These are phyloP conservation scores for Siniperca obscura DNA, from an alignment of 2,797 vertebrate species.

Conservation along the genomic window DNA sequence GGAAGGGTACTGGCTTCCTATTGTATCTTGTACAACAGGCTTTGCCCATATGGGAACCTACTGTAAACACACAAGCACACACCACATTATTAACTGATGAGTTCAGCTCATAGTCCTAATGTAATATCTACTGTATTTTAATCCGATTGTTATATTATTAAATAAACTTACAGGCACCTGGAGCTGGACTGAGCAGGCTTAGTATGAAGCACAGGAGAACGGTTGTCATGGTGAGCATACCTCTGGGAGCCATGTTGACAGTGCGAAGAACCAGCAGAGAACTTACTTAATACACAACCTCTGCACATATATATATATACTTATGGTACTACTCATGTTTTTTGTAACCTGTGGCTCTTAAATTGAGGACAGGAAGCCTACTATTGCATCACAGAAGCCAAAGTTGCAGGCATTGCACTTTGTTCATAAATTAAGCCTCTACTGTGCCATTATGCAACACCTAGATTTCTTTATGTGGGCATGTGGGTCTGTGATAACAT, in stretches of 20 bases:
- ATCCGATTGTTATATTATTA: slow-evolving; percentile 10
- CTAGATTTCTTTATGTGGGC: slow-evolving; percentile 31
- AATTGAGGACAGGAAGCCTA: slow-evolving; percentile 79
- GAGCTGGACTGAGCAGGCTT: slow-evolving; percentile 49
- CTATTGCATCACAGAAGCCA: slow-evolving; percentile 45
- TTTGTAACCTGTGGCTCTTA: slow-evolving; percentile 45
- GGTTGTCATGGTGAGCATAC: slow-evolving; percentile 38
- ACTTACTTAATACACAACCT: neutral
- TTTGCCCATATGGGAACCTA: slow-evolving; percentile 47
- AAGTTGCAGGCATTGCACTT: slow-evolving; percentile 50
- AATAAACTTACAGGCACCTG: slow-evolving; percentile 73
- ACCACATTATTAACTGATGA: neutral
- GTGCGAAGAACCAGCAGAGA: slow-evolving; percentile 9
- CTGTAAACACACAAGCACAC: slow-evolving; percentile 28
- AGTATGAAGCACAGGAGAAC: slow-evolving; percentile 65
- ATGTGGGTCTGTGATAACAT: neutral
- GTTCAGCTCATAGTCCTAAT: neutral
- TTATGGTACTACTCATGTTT: neutral
- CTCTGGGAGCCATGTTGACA: slow-evolving; percentile 69
- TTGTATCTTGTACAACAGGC: slow-evolving; percentile 79
- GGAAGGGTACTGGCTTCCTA: slow-evolving; percentile 55
- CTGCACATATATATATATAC: slow-evolving; percentile 52
- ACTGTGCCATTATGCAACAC: neutral
- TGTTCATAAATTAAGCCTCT: slow-evolving; percentile 42
- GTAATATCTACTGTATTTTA: neutral